Evolutionary conservation across 2,797 vertebrate species (phyloP).

Genomic region (Lagothrix lagotricha): DNA sequence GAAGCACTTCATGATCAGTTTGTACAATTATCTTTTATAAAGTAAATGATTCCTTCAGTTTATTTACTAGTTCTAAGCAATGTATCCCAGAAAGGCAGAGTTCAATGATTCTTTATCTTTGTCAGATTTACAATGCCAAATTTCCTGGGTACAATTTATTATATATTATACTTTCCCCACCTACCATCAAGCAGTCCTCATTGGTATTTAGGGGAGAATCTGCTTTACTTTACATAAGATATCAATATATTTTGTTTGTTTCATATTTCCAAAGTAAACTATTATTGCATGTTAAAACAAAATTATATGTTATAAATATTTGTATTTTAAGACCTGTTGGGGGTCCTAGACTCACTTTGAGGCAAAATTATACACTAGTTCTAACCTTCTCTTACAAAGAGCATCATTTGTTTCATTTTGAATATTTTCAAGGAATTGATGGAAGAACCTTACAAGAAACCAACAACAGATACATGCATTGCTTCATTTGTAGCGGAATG

Average conservation of each 20-base stretch:
- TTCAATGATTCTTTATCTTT: neutral
- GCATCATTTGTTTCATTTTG: neutral
- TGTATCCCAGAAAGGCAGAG: neutral
- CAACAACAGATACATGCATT: neutral
- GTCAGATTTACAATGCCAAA: neutral
- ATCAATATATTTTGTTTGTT: neutral
- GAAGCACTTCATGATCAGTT: slow-evolving; percentile 1
- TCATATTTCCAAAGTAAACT: slow-evolving; percentile 2
- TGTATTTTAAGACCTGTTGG: neutral
- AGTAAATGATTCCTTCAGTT: neutral
- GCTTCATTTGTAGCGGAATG: neutral
- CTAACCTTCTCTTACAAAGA: neutral
- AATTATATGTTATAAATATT: neutral
- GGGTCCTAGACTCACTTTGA: neutral
- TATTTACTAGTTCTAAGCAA: neutral
- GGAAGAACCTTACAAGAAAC: neutral
- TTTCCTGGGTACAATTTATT: neutral
- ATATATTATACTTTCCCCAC: neutral
- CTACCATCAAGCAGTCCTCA: neutral
- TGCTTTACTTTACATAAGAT: neutral
- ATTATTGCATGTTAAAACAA: neutral
- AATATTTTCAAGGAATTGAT: neutral
- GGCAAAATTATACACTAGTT: neutral
- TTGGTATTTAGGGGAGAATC: neutral
- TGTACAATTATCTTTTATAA: neutral